Base-by-base conservation (phyloP, 2,888 invertebrate genomes). In the Mesochorus sp. region DNA sequence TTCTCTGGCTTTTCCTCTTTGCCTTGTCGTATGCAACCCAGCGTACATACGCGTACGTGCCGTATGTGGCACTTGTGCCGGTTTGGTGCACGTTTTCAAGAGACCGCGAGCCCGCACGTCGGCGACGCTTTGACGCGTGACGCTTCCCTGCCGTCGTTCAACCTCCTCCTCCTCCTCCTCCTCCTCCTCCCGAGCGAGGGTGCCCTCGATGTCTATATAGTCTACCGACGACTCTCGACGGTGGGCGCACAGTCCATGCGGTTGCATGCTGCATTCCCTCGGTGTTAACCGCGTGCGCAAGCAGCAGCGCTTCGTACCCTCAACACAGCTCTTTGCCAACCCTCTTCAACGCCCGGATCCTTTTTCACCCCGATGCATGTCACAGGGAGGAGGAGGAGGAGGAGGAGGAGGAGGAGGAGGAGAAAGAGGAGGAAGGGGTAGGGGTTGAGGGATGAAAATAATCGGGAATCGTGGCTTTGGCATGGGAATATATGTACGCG, bases 71-170 rank as follows among this genome's bases (percentile, higher is more conserved):
- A 53, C 24, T 12, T 21, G 21, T 28, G 34, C 53, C n/a, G 47
- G 26, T 26, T 3, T 61, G 53, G 34, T 55, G 47, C 24, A 64
- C 68, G 78, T 66, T 78, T 78, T 78, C 78, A 61, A 78, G 78
- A 78, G 78, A 78, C 78, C 78, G 66, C 78, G 70, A 61, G 68
- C 68, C 37, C 44, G 64, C 70, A 37, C 21, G 24, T 31, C 78
- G 74, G 78, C 74, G 70, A 74, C 59, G 74, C 78, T 78, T 78
- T 78, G 78, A 78, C 78, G 78, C 74, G 78, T 71, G 74, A 78
- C 70, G 74, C 74, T 66, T 70, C 68, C 59, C 79, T 70, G 57
- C 68, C 71, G n/a, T 67, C 42, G 39, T n/a, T 44, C 78, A 34
- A 47, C 34, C 34, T n/a, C n/a, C 31, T 57, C 57, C 14, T 17